phyloP scores from a whole-genome alignment of 2,113 vertebrate species.

The Callionymus lyra region DNA sequence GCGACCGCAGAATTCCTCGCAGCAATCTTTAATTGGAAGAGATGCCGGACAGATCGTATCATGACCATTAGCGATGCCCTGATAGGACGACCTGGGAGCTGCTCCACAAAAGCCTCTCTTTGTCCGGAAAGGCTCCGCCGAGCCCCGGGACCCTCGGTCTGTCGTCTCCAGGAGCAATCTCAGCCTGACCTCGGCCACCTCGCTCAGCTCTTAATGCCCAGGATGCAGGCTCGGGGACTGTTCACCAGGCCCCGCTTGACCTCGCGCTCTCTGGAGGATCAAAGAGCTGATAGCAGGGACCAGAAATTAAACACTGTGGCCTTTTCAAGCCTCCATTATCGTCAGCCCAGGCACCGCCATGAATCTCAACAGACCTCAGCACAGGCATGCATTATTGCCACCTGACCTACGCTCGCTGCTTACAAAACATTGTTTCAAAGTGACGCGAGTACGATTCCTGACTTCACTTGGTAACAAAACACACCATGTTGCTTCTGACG shows the following conservation, averaged over 20 bases:
- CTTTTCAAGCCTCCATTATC: constrained; percentile 65
- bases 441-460: constrained; percentile 28
- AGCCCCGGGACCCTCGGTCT: constrained; percentile 38
- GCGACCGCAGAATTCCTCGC: constrained; percentile 33
- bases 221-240: constrained; percentile 38
- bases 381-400: constrained; percentile 50
- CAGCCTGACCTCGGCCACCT: constrained; percentile 49
- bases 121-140: constrained; percentile 39
- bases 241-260: constrained; percentile 52
- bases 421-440: constrained; percentile 48
- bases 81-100: constrained; percentile 58
- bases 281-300: constrained; percentile 54
- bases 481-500: too few relatives aligned
- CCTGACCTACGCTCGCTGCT: constrained; percentile 59
- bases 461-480: too few relatives aligned
- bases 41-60: constrained; percentile 66
- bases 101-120: constrained; percentile 44
- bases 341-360: constrained; percentile 46
- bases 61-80: constrained; percentile 63
- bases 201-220: constrained; percentile 50
- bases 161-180: constrained; percentile 49
- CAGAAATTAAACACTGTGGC: constrained; percentile 64
- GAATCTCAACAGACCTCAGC: constrained; percentile 44
- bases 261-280: constrained; percentile 48
- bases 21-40: constrained; percentile 59